phyloP scores from a whole-genome alignment of 2,113 vertebrate genomes.

The Mesoclemmys tuberculata region DNA sequence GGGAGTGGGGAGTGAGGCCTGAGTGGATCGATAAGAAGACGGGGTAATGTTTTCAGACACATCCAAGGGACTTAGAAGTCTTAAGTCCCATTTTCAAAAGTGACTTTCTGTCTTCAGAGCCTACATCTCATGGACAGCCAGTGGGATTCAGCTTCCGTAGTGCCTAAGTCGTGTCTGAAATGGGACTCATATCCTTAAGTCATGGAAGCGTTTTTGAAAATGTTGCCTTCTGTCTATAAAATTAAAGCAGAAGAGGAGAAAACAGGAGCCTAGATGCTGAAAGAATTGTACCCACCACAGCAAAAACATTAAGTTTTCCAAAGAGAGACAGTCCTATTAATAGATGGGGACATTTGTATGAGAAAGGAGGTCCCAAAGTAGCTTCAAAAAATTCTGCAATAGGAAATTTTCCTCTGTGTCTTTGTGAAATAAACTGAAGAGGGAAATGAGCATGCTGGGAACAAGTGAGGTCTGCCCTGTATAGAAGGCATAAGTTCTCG shows the following conservation, averaged over 20 bases:
- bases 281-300: neutral
- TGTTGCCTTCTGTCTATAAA: neutral
- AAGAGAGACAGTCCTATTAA: neutral
- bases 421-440: neutral
- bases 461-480: rapidly evolving
- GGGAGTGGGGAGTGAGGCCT: neutral
- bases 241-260: neutral
- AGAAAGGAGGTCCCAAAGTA: neutral
- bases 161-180: neutral
- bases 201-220: neutral
- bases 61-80: neutral
- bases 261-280: neutral
- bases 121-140: neutral
- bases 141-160: neutral
- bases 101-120: neutral
- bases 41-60: neutral
- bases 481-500: neutral
- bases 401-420: neutral
- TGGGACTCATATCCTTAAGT: neutral
- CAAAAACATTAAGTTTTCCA: neutral
- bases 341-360: neutral
- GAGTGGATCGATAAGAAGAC: neutral
- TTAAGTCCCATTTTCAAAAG: neutral
- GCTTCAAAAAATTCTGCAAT: neutral
- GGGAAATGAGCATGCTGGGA: neutral